Conservation (phyloP, 1,140 invertebrate species). For the Platorchestia sp. region DNA sequence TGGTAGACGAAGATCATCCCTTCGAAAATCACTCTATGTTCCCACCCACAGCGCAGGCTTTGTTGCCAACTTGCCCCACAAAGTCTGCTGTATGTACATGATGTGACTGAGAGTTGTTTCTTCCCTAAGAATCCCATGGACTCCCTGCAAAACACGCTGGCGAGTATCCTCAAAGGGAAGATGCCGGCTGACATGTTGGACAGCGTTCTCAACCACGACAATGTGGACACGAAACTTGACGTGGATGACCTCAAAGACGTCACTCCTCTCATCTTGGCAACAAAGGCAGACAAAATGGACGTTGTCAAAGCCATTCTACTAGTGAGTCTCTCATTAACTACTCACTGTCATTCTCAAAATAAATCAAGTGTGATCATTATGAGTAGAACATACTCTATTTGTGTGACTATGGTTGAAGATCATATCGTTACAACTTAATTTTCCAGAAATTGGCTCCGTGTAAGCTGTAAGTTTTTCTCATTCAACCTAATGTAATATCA, state of each 20-base stretch:
- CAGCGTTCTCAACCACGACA: slow-evolving; percentile 25
- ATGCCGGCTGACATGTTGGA: background rate
- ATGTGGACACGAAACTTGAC: slow-evolving; percentile 35
- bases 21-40: no score
- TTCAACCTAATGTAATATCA: background rate
- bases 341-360: background rate
- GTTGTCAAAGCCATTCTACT: background rate
- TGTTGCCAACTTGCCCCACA: no score
- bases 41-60: no score
- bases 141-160: background rate
- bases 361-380: background rate
- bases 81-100: background rate
- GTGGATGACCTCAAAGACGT: slow-evolving; percentile 4
- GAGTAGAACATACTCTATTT: background rate
- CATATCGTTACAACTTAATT: no score
- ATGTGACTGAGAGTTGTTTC: background rate
- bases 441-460: background rate
- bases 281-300: background rate
- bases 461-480: background rate
- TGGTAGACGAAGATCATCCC: no score
- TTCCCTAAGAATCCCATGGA: slow-evolving; percentile 3
- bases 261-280: slow-evolving; percentile 26
- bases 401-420: no score
- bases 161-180: background rate
- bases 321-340: background rate